Percentiles rank a stretch among this genome's conserved stretches.
Evolutionary conservation across 2,113 vertebrate species (phyloP).

Genomic region (Cryptotis parvus): DNA sequence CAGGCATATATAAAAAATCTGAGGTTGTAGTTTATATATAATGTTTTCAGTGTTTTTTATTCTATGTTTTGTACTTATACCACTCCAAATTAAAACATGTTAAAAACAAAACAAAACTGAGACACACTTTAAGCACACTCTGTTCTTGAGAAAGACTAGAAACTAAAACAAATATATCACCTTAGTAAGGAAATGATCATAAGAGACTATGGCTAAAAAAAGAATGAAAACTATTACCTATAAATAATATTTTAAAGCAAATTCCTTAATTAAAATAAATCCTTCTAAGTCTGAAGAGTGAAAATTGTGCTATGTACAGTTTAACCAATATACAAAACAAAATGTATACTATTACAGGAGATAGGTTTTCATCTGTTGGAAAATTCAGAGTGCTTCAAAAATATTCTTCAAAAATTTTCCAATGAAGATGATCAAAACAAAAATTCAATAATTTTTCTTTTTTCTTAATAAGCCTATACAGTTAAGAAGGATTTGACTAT

Average conservation of each 20-base stretch:
- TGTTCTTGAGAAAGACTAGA: conserved; percentile 7
- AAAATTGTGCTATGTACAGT: background rate
- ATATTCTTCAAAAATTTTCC: background rate
- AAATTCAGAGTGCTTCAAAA: background rate
- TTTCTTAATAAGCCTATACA: background rate
- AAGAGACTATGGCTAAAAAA: background rate
- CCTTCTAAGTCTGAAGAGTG: background rate
- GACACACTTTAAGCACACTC: background rate
- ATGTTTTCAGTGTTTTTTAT: too few species aligned
- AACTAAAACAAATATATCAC: conserved; percentile 5
- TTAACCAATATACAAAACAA: conserved; percentile 35
- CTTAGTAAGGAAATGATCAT: conserved; percentile 39
- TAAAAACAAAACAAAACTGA: conserved; percentile 32
- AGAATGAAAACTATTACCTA: background rate
- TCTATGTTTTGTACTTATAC: too few species aligned
- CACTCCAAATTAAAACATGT: background rate
- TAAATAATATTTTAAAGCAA: conserved; percentile 10
- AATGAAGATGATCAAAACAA: too few species aligned
- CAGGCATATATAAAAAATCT: too few species aligned
- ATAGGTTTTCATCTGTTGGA: conserved; percentile 30
- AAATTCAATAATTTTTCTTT: too few species aligned
- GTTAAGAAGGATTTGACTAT: conserved; percentile 32
- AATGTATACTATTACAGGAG: background rate
- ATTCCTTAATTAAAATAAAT: conserved; percentile 36
- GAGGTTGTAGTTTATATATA: too few species aligned